Base-by-base conservation (phyloP, 2,797 vertebrate genomes). In the Capromys pilorides region DNA sequence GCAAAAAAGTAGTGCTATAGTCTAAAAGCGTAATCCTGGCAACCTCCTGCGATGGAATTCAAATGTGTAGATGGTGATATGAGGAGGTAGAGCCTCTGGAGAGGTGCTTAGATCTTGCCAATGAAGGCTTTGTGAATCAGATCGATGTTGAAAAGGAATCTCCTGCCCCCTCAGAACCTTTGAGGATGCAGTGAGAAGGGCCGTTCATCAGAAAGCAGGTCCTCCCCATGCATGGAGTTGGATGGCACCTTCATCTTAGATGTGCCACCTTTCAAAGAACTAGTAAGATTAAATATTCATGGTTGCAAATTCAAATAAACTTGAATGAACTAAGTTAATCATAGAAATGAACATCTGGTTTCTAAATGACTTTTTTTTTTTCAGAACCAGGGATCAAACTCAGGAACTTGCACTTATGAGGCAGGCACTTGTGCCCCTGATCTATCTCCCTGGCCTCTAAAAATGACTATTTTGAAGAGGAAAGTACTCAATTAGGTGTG, bases 331-430 rank as follows among this genome's bases (percentile, higher is more conserved):
- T 26, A 71, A 83, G 19, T 12, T 61, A 62, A n/a, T 6, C 26
- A 26, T 57, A 54, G 33, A 81, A 94, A 90, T 90, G 92, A 86
- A n/a, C 24, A 90, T 71, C 12, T 92, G n/a, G 7, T 45, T 85
- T 86, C 11, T 24, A 91, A 91, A 92, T 45, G 45, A 45, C 45
- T 45, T 45, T 45, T 45, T 45, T 45, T 45, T 45, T 45, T 45
- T 8, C 45, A 45, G 45, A 45, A 45, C 8, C 8, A 8, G 45
- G 45, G 45, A 45, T 45, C 45, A 45, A 45, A 45, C 45, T 45
- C 45, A 45, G 45, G 45, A 45, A 45, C 45, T 45, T 45, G 45
- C 45, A 45, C 8, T 45, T 45, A 8, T 8, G 4, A 45, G 8
- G 45, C 4, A 45, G 45, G 45, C 8, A 45, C 45, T 4, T 45